Base-by-base conservation (phyloP, 2,888 invertebrate species). In the Taphrorychus bicolor region DNA sequence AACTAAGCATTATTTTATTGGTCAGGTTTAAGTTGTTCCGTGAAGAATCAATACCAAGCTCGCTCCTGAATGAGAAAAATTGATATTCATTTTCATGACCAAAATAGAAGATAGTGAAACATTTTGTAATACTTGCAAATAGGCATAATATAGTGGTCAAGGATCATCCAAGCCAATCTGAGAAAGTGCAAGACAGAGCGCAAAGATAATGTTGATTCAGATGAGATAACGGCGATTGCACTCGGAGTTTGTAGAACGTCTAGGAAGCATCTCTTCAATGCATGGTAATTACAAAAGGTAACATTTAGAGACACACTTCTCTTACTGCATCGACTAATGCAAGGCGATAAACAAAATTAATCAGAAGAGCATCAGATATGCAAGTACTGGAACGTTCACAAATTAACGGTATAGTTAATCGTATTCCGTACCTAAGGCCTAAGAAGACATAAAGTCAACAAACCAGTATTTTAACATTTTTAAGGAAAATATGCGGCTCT, bases 401-500 rank as follows among this genome's bases (percentile, higher is more conserved):
- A 54, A 53, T 65, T 65, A 65, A 65, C 65, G 65, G 65, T 65
- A 59, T 45, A 51, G 40, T 64, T 53, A 54, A 59, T 14, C 53
- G 16, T 59, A 65, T 65, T 59, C 59, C 48, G 59, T 52, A 58
- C 41, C 49, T 41, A 58, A 58, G 51, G 41, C n/a, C 59, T 45
- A 65, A 41, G 56, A 48, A 65, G 65, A 65, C 59, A 65, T 64
- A 64, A 64, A 63, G 58, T 23, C 45, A 57, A 54, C 59, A 59
- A 65, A 65, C 65, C 49, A 65, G 65, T 65, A 53, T 59, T 65
- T 65, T 65, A 65, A 65, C 59, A 65, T 65, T 65, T 65, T 65
- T 65, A 24, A 65, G 53, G 65, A 59, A 65, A 65, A 65, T 65
- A 65, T 65, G 59, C 54, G 59, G 59, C 53, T 65, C 41, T 59